A percentile compares a stretch with the other conserved stretches of the same genome.
Conservation (phyloP, 2,797 vertebrate species). For the Syngnathus rostellatus region DNA sequence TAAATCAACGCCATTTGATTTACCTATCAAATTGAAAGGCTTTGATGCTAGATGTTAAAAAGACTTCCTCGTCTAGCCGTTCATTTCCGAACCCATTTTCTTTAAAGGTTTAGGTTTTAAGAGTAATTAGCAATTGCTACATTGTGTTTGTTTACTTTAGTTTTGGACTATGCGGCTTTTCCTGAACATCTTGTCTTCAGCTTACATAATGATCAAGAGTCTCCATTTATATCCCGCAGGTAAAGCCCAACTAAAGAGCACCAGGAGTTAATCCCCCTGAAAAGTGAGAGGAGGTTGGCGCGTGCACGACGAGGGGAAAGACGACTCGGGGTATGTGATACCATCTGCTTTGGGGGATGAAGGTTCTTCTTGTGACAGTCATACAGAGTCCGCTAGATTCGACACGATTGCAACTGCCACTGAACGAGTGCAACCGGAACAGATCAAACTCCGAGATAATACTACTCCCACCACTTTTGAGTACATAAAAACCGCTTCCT, state of each 20-base stretch:
- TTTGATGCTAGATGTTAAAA: too few relatives aligned
- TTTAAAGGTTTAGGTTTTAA: neutral
- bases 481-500: neutral
- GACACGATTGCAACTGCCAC: too few relatives aligned
- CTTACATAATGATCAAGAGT: constrained; percentile 49
- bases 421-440: neutral
- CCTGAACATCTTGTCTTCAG: constrained; percentile 48
- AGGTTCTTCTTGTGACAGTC: neutral
- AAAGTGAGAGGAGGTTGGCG: neutral
- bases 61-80: too few relatives aligned
- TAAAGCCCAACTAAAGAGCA: constrained; percentile 46
- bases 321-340: neutral
- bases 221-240: constrained; percentile 61
- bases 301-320: neutral
- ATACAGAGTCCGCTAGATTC: neutral
- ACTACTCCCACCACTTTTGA: neutral
- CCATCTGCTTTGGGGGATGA: neutral
- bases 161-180: constrained; percentile 12
- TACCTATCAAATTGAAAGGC: too few relatives aligned
- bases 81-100: neutral
- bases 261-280: constrained; percentile 45
- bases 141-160: neutral
- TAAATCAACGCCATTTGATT: too few relatives aligned
- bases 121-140: neutral
- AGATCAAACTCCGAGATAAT: neutral